Base-by-base conservation (phyloP, 2,113 vertebrate genomes). In the Leptocoma aspasia region DNA sequence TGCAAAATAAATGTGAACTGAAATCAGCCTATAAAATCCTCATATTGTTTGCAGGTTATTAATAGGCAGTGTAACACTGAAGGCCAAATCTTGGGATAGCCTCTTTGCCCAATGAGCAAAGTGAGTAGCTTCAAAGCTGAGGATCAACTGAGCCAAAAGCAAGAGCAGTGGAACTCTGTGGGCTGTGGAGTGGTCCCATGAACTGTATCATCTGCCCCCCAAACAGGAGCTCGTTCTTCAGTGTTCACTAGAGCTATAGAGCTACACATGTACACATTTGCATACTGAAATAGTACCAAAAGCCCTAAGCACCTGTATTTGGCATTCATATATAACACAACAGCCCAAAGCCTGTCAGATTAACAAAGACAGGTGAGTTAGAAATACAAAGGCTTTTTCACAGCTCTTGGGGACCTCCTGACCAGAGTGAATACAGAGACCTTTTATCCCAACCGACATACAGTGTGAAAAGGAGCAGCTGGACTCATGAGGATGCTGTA, bases 131-230 rank as follows among this genome's bases (percentile, higher is more conserved):
- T 87, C 73, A 90, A 69, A 77, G 15, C 13, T 22, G 30, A 85
- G 18, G 33, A 72, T 73, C 30, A 35, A 3, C 17, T 66, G 16
- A 56, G 49, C 33, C 47, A 69, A 77, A 95, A 76, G 11, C 42
- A 61, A 65, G 21, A 61, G 11, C 33, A 50, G 24, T 10, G 19
- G 13, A 70, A 61, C 4, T 60, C 37, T 54, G 44, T 17, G 27
- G 10, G 13, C 7, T 68, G 22, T 39, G 54, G 27, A 81, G 61
- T 13, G 5, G 13, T 68, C 20, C 39, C 6, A 18, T 22, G 18
- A 52, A n/a, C 0, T 1, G 4, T 23, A 80, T 47, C 24, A 35
- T 21, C 20, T 47, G 27, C 11, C 3, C 7, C 3, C 4, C 7
- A 68, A 83, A 73, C n/a, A 79, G 1, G 6, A 89, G 6, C 15